These are phyloP conservation scores for Drosophila littoralis DNA, from an alignment of 1,140 invertebrate species.

Conservation along the genomic window DNA sequence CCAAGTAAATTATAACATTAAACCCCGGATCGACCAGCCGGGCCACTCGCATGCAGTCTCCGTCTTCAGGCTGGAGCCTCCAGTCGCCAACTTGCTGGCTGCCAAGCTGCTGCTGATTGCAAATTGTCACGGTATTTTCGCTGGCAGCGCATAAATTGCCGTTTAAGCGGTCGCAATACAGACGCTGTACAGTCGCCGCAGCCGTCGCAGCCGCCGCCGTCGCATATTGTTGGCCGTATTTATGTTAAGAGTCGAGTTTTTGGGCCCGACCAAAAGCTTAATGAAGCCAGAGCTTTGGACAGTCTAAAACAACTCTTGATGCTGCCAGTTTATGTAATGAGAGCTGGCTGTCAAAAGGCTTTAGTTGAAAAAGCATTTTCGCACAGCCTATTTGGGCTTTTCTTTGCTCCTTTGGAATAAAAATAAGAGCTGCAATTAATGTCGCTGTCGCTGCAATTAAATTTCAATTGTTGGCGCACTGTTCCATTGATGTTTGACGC, in stretches of 20 bases:
- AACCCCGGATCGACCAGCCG: slow-evolving; percentile 20
- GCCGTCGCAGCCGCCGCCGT: slow-evolving; percentile 6
- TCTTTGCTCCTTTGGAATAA: not conserved
- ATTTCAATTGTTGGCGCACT: slow-evolving; percentile 68
- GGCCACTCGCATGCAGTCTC: slow-evolving; percentile 5
- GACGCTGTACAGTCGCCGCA: slow-evolving; percentile 47
- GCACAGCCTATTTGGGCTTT: not conserved
- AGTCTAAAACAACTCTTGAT: slow-evolving; percentile 13
- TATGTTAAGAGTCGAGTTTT: slow-evolving; percentile 53
- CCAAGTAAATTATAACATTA: slow-evolving; percentile 80
- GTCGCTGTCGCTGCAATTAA: slow-evolving; percentile 64
- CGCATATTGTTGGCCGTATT: slow-evolving; percentile 53
- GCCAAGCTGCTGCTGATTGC: slow-evolving; percentile 64
- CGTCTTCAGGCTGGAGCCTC: slow-evolving; percentile 14
- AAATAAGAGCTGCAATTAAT: slow-evolving; percentile 56
- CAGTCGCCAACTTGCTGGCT: slow-evolving; percentile 35
- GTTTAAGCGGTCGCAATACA: slow-evolving; percentile 57
- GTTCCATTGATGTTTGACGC: slow-evolving; percentile 66
- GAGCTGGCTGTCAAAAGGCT: slow-evolving; percentile 9
- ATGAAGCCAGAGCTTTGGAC: slow-evolving; percentile 55
- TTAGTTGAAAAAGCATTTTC: not conserved
- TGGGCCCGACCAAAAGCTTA: slow-evolving; percentile 58
- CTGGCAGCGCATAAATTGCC: slow-evolving; percentile 79
- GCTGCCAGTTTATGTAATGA: slow-evolving; percentile 54
- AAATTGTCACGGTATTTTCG: slow-evolving; percentile 82